Evolutionary conservation across 2,113 vertebrate genomes (phyloP).

Genomic region (Carassius gibelio): DNA sequence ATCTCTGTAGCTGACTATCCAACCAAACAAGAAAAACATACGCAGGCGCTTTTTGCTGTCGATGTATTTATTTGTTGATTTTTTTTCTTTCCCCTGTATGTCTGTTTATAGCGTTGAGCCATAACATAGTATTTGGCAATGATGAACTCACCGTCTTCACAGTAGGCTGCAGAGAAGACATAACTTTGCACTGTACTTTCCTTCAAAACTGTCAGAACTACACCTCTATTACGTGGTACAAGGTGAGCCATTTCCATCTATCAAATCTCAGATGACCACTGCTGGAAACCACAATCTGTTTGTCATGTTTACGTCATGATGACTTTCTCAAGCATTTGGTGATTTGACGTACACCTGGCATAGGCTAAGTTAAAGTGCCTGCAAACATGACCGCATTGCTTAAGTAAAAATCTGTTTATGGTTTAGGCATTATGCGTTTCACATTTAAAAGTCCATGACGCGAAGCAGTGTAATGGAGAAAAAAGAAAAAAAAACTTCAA

Average conservation of each 20-base stretch:
- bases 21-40: not conserved
- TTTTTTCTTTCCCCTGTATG: not conserved
- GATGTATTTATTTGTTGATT: not conserved
- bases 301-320: not conserved
- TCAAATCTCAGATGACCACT: not conserved
- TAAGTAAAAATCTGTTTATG: not conserved
- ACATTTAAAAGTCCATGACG: not conserved
- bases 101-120: slow-evolving; percentile 6
- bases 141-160: not conserved
- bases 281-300: not conserved
- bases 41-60: not conserved
- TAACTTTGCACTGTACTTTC: not conserved
- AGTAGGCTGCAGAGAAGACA: not conserved
- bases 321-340: not conserved
- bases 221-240: slow-evolving; percentile 36
- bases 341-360: no score
- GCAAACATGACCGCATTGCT: no score
- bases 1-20: not conserved
- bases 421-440: not conserved
- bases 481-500: not conserved
- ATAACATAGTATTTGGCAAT: not conserved
- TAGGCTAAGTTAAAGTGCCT: no score
- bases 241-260: not conserved
- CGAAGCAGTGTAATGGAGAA: not conserved
- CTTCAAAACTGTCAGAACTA: not conserved